These are phyloP conservation scores for Mamestra brassicae DNA, from an alignment of 2,888 invertebrate genomes.

Conservation along the genomic window DNA sequence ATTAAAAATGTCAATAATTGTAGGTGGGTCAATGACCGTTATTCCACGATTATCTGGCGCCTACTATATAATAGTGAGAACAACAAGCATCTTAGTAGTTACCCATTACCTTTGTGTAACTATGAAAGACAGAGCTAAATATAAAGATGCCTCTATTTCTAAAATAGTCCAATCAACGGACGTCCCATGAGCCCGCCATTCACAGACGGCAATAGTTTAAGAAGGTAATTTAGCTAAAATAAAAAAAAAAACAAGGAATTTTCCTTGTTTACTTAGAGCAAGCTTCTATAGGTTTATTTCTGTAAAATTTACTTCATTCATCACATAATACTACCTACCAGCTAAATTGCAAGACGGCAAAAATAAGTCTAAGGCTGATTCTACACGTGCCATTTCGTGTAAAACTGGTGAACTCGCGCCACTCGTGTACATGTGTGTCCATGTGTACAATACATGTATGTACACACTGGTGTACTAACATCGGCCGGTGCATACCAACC, in stretches of 20 bases:
- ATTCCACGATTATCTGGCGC: too few relatives aligned
- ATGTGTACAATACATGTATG: neutral
- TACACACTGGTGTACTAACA: neutral
- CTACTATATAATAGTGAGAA: too few relatives aligned
- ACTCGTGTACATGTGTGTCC: slow-evolving; percentile 4
- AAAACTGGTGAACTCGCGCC: slow-evolving; percentile 30
- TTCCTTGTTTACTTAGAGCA: neutral
- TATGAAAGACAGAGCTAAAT: neutral
- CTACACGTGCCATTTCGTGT: slow-evolving; percentile 54
- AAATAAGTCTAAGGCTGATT: slow-evolving; percentile 39
- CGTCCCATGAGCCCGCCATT: neutral
- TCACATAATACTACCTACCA: neutral
- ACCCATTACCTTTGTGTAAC: neutral
- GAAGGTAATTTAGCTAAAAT: slow-evolving; percentile 8
- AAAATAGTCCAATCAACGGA: neutral
- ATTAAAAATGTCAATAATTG: too few relatives aligned
- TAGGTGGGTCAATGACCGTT: too few relatives aligned
- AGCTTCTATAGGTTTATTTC: neutral
- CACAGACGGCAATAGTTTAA: neutral
- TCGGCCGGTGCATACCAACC: slow-evolving; percentile 35
- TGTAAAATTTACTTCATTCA: neutral
- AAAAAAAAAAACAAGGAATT: neutral
- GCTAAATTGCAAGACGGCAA: slow-evolving; percentile 7
- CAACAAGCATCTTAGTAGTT: neutral
- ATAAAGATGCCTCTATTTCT: neutral